Percentiles rank a stretch among this genome's conserved stretches.
Evolutionary conservation across 2,113 vertebrate genomes (phyloP).

Genomic region (Elachura formosa): DNA sequence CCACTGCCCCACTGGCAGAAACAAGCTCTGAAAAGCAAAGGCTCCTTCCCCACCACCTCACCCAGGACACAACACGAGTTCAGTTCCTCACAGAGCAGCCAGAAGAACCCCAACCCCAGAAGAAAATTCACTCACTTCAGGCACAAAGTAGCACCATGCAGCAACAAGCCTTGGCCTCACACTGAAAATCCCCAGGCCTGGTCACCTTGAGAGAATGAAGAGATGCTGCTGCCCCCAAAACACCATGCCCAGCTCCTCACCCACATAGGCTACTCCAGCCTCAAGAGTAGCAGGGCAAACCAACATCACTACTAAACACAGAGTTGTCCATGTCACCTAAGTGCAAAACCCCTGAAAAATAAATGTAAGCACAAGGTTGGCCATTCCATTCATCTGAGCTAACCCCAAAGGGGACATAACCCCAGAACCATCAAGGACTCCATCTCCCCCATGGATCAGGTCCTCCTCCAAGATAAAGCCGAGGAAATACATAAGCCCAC

Average conservation of each 20-base stretch:
- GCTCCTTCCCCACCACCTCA: not conserved
- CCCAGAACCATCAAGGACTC: not conserved
- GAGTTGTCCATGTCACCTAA: not conserved
- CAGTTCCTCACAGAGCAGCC: not conserved
- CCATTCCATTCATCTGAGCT: not conserved
- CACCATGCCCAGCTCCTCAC: not conserved
- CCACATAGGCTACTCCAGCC: not conserved
- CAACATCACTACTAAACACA: not conserved
- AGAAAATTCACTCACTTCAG: not conserved
- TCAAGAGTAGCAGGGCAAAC: not conserved
- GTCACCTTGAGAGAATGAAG: not conserved
- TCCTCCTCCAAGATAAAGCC: not conserved
- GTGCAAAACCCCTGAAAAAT: not conserved
- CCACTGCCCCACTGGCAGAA: not conserved
- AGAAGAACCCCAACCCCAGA: not conserved
- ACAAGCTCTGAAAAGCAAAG: not conserved
- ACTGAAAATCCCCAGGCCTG: not conserved
- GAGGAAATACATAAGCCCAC: not conserved
- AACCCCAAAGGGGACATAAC: not conserved
- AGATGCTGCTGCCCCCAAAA: not conserved
- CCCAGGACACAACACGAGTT: fast-evolving
- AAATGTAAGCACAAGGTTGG: not conserved
- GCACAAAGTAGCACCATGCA: not conserved
- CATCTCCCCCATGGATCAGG: not conserved
- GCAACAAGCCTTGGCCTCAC: not conserved